These are phyloP conservation scores for Lipophrys pholis DNA, from an alignment of 2,113 vertebrate species.

Conservation along the genomic window DNA sequence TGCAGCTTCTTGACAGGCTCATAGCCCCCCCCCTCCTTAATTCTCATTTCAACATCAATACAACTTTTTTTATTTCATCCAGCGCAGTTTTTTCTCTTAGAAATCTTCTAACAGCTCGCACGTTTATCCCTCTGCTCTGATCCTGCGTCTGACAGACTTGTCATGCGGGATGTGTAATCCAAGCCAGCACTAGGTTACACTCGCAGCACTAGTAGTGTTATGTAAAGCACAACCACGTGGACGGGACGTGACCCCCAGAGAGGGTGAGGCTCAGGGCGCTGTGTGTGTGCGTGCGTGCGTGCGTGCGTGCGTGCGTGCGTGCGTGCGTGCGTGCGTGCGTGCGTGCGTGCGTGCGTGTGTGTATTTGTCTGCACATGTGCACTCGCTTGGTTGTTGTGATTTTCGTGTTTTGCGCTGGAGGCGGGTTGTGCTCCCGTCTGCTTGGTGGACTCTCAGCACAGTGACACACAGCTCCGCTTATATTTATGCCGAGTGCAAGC, in stretches of 20 bases:
- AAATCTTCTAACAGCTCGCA: too few relatives aligned
- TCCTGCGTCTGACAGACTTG: not conserved
- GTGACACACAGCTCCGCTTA: slow-evolving; percentile 23
- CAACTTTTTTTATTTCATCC: too few relatives aligned
- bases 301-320: not conserved
- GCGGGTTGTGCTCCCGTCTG: slow-evolving; percentile 15
- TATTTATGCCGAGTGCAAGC: slow-evolving; percentile 30
- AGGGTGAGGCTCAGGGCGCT: slow-evolving; percentile 42
- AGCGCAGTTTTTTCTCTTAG: too few relatives aligned
- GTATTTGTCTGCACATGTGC: slow-evolving; percentile 27
- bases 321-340: slow-evolving; percentile 1
- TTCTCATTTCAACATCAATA: too few relatives aligned
- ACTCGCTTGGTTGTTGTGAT: not conserved
- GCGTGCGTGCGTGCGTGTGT: slow-evolving; percentile 9
- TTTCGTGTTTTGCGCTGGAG: slow-evolving; percentile 29
- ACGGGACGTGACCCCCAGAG: slow-evolving; percentile 43
- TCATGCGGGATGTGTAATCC: slow-evolving; percentile 31
- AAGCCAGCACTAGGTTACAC: slow-evolving; percentile 34
- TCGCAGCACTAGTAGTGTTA: slow-evolving; percentile 57
- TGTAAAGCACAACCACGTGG: slow-evolving; percentile 65
- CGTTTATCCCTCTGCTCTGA: too few relatives aligned
- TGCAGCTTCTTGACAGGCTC: too few relatives aligned
- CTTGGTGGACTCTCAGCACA: slow-evolving; percentile 6
- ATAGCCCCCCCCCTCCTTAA: too few relatives aligned
- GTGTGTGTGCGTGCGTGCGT: not conserved